Percentiles rank a stretch among this genome's conserved stretches.
Conservation (phyloP, 2,797 vertebrate species). For the Betta splendens region DNA sequence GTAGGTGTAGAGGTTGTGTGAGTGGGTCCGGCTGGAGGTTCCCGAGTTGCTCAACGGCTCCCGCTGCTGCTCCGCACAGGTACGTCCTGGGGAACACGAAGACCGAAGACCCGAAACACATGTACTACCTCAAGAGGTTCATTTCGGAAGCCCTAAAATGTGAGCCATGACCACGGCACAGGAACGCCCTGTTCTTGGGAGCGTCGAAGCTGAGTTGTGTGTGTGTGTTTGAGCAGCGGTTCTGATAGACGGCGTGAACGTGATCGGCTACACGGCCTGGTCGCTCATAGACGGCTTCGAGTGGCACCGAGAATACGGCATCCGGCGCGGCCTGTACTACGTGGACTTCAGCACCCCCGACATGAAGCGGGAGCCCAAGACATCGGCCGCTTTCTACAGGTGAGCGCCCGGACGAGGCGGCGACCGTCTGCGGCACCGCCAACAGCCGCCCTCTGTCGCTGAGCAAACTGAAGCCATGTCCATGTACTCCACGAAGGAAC, state of each 20-base stretch:
- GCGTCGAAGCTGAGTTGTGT: too few relatives aligned
- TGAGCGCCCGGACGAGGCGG: not conserved
- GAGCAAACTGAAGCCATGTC: too few relatives aligned
- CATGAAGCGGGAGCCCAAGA: constrained; percentile 91
- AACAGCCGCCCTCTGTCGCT: too few relatives aligned
- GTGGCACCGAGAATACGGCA: constrained; percentile 92
- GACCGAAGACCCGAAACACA: constrained; percentile 91
- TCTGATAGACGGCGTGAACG: constrained; percentile 85
- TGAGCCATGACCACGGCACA: too few relatives aligned
- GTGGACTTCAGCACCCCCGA: constrained; percentile 92
- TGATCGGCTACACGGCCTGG: constrained; percentile 97
- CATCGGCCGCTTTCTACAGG: constrained; percentile 93
- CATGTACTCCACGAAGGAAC: constrained; percentile 78
- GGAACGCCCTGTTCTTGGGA: too few relatives aligned
- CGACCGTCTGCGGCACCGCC: too few relatives aligned
- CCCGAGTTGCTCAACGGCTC: not conserved
- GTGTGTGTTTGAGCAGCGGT: constrained; percentile 81
- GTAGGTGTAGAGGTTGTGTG: constrained; percentile 55
- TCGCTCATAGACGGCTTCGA: constrained; percentile 96
- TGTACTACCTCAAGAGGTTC: constrained; percentile 97
- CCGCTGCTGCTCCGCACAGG: constrained; percentile 48
- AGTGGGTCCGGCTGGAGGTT: too few relatives aligned
- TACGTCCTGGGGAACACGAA: constrained; percentile 89
- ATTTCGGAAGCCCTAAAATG: constrained; percentile 94
- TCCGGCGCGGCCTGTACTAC: constrained; percentile 93